Conservation (phyloP, 2,888 invertebrate genomes). For the Leucania comma region DNA sequence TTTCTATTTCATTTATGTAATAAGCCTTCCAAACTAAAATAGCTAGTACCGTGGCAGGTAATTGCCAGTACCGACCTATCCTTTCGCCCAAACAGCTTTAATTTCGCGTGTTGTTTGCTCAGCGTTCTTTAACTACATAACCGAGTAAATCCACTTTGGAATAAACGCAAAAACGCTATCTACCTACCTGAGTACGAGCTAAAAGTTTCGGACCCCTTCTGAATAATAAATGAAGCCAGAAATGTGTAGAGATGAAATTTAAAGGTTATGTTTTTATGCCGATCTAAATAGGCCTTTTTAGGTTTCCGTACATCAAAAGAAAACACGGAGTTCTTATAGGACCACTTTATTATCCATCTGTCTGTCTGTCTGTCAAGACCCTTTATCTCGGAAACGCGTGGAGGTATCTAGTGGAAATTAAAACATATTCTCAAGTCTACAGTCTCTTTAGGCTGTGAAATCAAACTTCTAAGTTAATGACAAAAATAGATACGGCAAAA, state of each 20-base stretch:
- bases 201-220: slow-evolving; percentile 40
- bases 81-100: slow-evolving; percentile 12
- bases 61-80: neutral
- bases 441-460: too few relatives aligned
- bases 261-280: slow-evolving; percentile 24
- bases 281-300: slow-evolving; percentile 6
- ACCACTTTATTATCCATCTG: too few relatives aligned
- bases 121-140: slow-evolving; percentile 25
- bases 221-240: slow-evolving; percentile 44
- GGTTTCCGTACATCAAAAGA: too few relatives aligned
- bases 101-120: slow-evolving; percentile 25
- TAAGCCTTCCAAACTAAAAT: neutral
- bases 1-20: too few relatives aligned
- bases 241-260: slow-evolving; percentile 39
- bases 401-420: too few relatives aligned
- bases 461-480: too few relatives aligned
- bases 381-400: too few relatives aligned
- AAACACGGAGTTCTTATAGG: too few relatives aligned
- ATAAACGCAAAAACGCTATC: slow-evolving; percentile 40
- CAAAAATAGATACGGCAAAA: too few relatives aligned
- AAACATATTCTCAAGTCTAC: too few relatives aligned
- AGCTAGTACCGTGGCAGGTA: neutral
- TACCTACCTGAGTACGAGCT: slow-evolving; percentile 18
- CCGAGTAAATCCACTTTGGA: slow-evolving; percentile 33
- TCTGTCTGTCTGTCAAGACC: too few relatives aligned